These are phyloP conservation scores for Syngnathus acus DNA, from an alignment of 2,797 vertebrate species.

Conservation along the genomic window DNA sequence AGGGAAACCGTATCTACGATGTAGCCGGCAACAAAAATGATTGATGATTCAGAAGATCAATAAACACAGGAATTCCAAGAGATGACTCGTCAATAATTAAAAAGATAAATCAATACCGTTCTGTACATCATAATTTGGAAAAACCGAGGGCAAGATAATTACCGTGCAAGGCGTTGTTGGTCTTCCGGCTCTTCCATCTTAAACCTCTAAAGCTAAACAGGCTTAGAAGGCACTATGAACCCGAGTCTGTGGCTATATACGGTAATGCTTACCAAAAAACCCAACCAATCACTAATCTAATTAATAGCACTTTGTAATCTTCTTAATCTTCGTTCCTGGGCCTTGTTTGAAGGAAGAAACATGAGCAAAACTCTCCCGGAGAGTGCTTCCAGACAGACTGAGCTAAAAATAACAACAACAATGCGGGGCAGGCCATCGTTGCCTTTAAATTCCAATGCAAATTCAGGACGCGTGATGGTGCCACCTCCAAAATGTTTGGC, in stretches of 20 bases:
- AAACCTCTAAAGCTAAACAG: constrained; percentile 41
- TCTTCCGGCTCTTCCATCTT: constrained; percentile 62
- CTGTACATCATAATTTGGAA: neutral
- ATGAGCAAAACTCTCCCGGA: constrained; percentile 37
- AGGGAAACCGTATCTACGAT: too few species aligned
- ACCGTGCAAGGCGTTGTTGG: constrained; percentile 50
- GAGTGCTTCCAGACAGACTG: constrained; percentile 52
- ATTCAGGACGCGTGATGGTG: constrained; percentile 36
- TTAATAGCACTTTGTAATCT: constrained; percentile 4
- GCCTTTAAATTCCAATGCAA: constrained; percentile 43
- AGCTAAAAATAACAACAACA: constrained; percentile 70
- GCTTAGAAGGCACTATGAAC: constrained; percentile 15
- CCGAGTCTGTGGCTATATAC: constrained; percentile 38
- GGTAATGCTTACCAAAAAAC: constrained; percentile 26
- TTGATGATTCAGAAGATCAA: neutral
- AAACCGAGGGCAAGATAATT: constrained; percentile 21
- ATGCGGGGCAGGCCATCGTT: constrained; percentile 46
- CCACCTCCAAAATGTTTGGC: constrained; percentile 36
- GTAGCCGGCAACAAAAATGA: too few species aligned
- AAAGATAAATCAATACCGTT: constrained; percentile 3
- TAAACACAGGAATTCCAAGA: neutral
- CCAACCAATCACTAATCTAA: constrained; percentile 6
- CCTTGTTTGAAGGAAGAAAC: constrained; percentile 29
- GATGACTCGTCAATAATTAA: neutral
- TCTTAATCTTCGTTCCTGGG: constrained; percentile 39